phyloP scores from a whole-genome alignment of 2,113 vertebrate species.

The Etia nguti region DNA sequence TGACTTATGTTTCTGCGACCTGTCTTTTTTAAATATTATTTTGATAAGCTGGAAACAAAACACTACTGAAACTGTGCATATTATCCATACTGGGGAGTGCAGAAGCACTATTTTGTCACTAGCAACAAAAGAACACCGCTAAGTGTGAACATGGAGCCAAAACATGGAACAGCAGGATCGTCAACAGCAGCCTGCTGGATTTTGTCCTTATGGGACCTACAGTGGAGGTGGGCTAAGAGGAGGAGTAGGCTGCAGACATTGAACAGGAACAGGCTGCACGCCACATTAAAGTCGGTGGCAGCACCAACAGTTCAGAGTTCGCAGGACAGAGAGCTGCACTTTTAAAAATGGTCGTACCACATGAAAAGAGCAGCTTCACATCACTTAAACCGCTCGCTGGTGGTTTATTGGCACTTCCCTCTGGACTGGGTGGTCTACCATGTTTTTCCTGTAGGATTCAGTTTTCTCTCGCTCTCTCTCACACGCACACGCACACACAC shows the following conservation, averaged over 20 bases:
- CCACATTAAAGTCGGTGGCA: constrained; percentile 31
- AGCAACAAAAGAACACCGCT: background rate
- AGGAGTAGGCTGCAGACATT: background rate
- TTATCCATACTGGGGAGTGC: background rate
- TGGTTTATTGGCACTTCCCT: constrained; percentile 39
- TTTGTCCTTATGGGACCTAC: constrained; percentile 13
- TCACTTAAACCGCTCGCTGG: background rate
- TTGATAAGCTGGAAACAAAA: background rate
- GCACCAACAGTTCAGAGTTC: constrained; percentile 17
- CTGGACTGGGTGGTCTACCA: constrained; percentile 44
- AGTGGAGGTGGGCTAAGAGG: background rate
- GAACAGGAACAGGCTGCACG: background rate
- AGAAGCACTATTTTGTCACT: background rate
- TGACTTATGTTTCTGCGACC: background rate
- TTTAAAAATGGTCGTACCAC: constrained; percentile 38
- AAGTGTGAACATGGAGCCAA: background rate
- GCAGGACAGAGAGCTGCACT: constrained; percentile 20
- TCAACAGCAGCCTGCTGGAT: background rate
- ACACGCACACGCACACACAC: background rate
- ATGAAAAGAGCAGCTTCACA: constrained; percentile 33
- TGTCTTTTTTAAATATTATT: background rate
- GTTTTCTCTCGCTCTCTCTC: background rate
- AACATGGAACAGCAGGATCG: background rate
- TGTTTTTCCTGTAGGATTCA: constrained; percentile 6
- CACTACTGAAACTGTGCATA: background rate